Evolutionary conservation across 2,888 invertebrate species (phyloP), one percentile per base, ranked within the genome.

Genomic region (Bembecia ichneumoniformis): DNA sequence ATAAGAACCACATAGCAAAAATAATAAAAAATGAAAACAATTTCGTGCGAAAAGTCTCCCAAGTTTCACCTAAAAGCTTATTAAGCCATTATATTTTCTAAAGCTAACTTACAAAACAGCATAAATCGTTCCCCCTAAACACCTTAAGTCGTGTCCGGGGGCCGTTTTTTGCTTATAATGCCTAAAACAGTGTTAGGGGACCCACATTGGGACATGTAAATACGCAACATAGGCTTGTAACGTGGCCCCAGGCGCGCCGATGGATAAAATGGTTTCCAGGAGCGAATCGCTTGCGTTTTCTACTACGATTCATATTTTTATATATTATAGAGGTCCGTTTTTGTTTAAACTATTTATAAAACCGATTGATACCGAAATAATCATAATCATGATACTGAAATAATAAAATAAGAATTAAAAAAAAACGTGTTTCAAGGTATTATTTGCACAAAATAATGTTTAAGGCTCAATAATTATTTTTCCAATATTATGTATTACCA

Each of bases 81-180:
- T 40, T 40, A 40, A 40, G 40, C 40, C 40, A 3, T 40, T 40
- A 40, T 40, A 14, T 40, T 28, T 28, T 28, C 13, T 40, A 40
- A 40, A 14, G 40, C 40, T 40, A 40, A 40, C 40, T n/a, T 14
- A 14, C 40, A 40, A 40, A 57, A 56, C 55, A 53, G 56, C 57
- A 60, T 65, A 63, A 64, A 63, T 65, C 61, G 63, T 49, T 64
- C 61, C 60, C 52, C 51, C 51, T 52, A 60, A 64, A 61, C 59
- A 58, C 62, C 58, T 57, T 59, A 56, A 59, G 60, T 49, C 51
- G 44, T 14, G 15, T 9, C 44, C 51, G 47, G 46, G 50, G 54
- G 52, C 44, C 44, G 44, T 44, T 44, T 44, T 44, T 44, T 53
- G 46, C 52, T 54, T 58, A 56, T 60, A 59, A 62, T 59, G 59